Percentiles rank a stretch among this genome's conserved stretches.
These are phyloP conservation scores for Eupithecia exiguata DNA, from an alignment of 2,888 invertebrate species.

Conservation along the genomic window DNA sequence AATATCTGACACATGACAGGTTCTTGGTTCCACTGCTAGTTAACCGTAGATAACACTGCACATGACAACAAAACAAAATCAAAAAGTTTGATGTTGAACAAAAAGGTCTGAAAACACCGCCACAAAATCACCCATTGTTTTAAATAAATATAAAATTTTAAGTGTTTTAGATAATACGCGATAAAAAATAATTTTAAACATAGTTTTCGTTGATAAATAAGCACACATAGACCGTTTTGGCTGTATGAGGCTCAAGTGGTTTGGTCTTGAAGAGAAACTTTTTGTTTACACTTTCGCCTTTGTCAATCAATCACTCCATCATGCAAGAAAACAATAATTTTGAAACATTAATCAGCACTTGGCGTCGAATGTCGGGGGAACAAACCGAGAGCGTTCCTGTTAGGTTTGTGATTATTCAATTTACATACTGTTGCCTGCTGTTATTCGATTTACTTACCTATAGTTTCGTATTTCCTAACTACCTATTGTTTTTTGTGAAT, in stretches of 20 bases:
- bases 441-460: constrained; percentile 38
- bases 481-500: constrained; percentile 38
- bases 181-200: background rate
- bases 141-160: background rate
- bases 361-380: constrained; percentile 77
- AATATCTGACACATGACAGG: too few species aligned
- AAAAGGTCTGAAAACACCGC: constrained; percentile 12
- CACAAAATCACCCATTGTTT: background rate
- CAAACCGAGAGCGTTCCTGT: constrained; percentile 62
- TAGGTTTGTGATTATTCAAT: constrained; percentile 61
- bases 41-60: too few species aligned
- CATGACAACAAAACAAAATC: constrained; percentile 8
- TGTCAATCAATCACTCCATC: constrained; percentile 35
- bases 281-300: constrained; percentile 38
- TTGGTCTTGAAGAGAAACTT: constrained; percentile 32
- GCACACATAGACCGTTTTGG: background rate
- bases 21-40: too few species aligned
- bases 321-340: constrained; percentile 78
- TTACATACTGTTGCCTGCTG: constrained; percentile 32
- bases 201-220: background rate
- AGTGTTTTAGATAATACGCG: too few species aligned
- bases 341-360: constrained; percentile 73
- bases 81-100: constrained; percentile 1
- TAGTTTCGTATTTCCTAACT: constrained; percentile 30
- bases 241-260: background rate